Evolutionary conservation across 2,888 invertebrate genomes (phyloP), one percentile per base, ranked within the genome.

Genomic region (Halictus ligatus): DNA sequence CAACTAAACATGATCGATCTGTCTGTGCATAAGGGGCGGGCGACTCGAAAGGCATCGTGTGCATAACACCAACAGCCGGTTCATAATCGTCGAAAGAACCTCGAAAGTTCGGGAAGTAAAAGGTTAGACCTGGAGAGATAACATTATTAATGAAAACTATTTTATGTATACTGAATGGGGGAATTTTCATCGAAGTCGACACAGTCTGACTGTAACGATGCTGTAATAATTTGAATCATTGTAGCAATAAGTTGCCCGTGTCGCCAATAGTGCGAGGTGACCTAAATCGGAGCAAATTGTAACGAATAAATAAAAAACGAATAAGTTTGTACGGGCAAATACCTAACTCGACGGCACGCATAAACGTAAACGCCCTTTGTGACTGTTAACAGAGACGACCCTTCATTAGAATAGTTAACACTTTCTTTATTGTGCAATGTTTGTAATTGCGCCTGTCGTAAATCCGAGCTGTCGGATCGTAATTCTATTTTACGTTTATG

Each of bases 391-490:
- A 29, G 25, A 13, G 60, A 25, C 60, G 25, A 60, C 25, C 25
- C 60, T 60, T 60, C 60, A 60, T 60, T 60, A 60, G 60, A 60
- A 60, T 60, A 60, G 60, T 60, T 60, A 60, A 60, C 60, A 60
- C 60, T 60, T 60, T 60, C 60, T 60, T 60, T 60, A 60, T 60
- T 60, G 60, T 60, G 13, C 60, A 25, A 25, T 25, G 60, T 25
- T 60, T 60, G 60, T 60, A 60, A 60, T 60, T 60, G 60, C 25
- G 13, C 60, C 25, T 60, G 25, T 25, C 25, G 25, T 60, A 60
- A 60, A 60, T 60, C 60, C 7, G 13, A 25, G 60, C 25, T 13
- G 60, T 6, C 60, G 60, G 60, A 25, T 60, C 60, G 60, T 60
- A 60, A 60, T 60, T 60, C 60, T 60, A 25, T 60, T 60, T 25